phyloP scores from a whole-genome alignment of 2,113 vertebrate genomes.

The Eurypyga helias region DNA sequence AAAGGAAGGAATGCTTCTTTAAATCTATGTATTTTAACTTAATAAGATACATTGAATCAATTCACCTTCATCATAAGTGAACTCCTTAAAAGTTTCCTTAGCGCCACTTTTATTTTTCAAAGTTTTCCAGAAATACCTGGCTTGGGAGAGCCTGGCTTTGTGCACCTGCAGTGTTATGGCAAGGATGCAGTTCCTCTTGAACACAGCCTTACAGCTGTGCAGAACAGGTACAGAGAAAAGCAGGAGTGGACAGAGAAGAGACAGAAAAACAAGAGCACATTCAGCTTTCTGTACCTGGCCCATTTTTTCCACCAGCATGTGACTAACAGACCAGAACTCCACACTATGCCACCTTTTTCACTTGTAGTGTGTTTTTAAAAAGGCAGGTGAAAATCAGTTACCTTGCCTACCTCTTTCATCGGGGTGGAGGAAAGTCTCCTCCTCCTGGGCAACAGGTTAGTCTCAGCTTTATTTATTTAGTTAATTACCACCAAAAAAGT shows the following conservation, averaged over 20 bases:
- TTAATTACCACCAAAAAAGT: neutral
- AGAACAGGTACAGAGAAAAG: neutral
- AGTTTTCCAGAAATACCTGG: neutral
- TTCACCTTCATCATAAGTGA: neutral
- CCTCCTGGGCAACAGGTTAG: neutral
- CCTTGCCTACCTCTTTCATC: neutral
- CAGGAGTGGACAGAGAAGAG: rapidly evolving
- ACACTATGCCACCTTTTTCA: neutral
- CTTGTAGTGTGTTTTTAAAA: neutral
- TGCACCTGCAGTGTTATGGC: neutral
- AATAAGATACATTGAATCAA: neutral
- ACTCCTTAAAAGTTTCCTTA: neutral
- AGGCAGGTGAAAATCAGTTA: neutral
- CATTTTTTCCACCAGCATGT: neutral
- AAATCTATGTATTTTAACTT: neutral
- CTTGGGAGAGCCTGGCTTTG: neutral
- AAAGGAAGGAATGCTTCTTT: neutral
- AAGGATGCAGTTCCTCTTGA: neutral
- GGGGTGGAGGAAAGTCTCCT: neutral
- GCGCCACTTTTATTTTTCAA: neutral
- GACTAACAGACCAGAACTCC: neutral
- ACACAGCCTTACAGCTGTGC: neutral
- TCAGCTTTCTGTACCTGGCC: neutral
- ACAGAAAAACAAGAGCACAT: neutral
- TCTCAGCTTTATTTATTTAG: neutral